A percentile compares a stretch with the other conserved stretches of the same genome.
phyloP scores from a whole-genome alignment of 2,113 vertebrate species.

The Riparia riparia region DNA sequence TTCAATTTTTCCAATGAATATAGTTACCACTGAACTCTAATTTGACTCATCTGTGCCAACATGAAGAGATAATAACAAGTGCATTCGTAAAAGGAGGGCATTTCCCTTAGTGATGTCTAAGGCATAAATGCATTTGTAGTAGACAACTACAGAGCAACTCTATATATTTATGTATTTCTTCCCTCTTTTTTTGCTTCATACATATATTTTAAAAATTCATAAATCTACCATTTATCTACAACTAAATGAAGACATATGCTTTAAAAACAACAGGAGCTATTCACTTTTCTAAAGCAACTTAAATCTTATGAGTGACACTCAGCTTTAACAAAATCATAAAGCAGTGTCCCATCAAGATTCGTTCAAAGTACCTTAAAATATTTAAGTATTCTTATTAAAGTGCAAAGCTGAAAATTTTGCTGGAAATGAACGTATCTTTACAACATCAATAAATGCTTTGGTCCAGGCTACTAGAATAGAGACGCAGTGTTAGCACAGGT shows the following conservation, averaged over 20 bases:
- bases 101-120: neutral
- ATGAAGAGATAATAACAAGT: neutral
- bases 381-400: neutral
- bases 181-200: neutral
- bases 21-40: neutral
- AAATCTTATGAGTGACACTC: neutral
- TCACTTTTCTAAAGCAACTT: neutral
- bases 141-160: neutral
- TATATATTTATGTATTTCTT: neutral
- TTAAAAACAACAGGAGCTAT: neutral
- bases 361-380: neutral
- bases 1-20: constrained; percentile 9
- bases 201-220: neutral
- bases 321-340: neutral
- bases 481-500: fast-evolving
- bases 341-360: neutral
- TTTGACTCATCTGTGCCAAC: neutral
- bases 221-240: neutral
- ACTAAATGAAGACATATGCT: neutral
- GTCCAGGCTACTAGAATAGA: neutral
- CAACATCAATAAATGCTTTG: neutral
- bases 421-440: neutral
- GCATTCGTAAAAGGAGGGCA: neutral
- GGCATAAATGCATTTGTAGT: neutral
- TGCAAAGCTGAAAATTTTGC: neutral